Conservation (phyloP, 2,113 vertebrate species). For the Edolisoma coerulescens region DNA sequence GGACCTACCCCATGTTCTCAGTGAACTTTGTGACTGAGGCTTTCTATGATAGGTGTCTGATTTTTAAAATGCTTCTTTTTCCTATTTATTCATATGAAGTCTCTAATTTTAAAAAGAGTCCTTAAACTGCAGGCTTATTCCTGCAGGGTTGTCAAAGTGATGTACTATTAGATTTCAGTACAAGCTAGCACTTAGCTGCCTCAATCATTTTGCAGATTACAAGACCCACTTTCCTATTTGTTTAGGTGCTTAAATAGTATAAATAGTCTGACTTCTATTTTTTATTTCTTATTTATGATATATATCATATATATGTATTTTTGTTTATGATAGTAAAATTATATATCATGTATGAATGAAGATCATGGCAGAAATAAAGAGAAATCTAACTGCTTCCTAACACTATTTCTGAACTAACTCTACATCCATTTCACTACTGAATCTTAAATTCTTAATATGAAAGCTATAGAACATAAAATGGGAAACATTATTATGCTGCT, state of each 20-base stretch:
- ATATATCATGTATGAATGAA: neutral
- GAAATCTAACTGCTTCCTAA: neutral
- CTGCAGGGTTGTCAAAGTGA: neutral
- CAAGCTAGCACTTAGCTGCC: neutral
- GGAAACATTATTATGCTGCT: neutral
- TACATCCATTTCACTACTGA: neutral
- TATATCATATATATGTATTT: neutral
- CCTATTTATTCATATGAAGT: neutral
- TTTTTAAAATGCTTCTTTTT: neutral
- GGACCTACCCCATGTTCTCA: neutral
- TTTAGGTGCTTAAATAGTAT: neutral
- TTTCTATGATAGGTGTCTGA: neutral
- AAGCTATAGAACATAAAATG: neutral
- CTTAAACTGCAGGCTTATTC: neutral
- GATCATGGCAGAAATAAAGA: neutral
- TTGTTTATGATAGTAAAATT: neutral
- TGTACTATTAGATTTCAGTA: neutral
- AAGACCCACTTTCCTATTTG: neutral
- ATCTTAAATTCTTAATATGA: neutral
- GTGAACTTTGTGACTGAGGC: fast-evolving
- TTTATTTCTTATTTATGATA: neutral
- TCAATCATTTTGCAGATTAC: neutral
- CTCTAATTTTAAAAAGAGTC: neutral
- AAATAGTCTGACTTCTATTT: neutral
- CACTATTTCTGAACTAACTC: neutral